Evolutionary conservation across 2,888 invertebrate genomes (phyloP), one percentile per base, ranked within the genome.

Genomic region (Synanthedon andrenaeformis): DNA sequence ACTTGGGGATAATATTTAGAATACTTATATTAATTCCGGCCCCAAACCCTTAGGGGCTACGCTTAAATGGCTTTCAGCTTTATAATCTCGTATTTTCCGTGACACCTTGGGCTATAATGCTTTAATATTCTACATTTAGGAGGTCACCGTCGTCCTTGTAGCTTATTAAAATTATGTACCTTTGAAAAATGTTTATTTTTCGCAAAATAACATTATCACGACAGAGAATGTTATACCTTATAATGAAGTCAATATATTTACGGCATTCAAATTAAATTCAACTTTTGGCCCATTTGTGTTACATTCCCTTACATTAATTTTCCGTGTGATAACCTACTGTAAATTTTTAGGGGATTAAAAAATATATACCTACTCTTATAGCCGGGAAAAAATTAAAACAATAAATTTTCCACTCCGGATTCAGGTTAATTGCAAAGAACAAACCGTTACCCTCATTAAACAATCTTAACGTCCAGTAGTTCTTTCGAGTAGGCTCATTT

Each of bases 31-130:
- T 58, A 56, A 55, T 58, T 56, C 57, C 58, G 53, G 52, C 41
- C 49, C 53, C 45, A 6, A 42, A 52, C 49, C 56, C 62, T 53
- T 53, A 42, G 35, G 49, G 53, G 51, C 17, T 42, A 54, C 42
- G 53, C 55, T 58, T 57, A 57, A 57, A 59, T 55, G 53, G 57
- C 57, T 54, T 59, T 57, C 59, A 59, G 60, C 59, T 61, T 60
- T 54, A 54, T 50, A 50, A 51, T 54, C 52, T 52, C 54, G 58
- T 62, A 57, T 58, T 60, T 58, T 52, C 19, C 53, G 55, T 56
- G 48, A 54, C 57, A 57, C 55, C 54, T 58, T 48, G 49, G 35
- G 23, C 49, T 23, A 49, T 49, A 19, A 49, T 17, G 49, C 45
- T 45, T 45, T 45, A 45, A 45, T 45, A n/a, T 45, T 13, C 13